Evolutionary conservation across 2,888 invertebrate genomes (phyloP).

Genomic region (Crocallis elinguaria): DNA sequence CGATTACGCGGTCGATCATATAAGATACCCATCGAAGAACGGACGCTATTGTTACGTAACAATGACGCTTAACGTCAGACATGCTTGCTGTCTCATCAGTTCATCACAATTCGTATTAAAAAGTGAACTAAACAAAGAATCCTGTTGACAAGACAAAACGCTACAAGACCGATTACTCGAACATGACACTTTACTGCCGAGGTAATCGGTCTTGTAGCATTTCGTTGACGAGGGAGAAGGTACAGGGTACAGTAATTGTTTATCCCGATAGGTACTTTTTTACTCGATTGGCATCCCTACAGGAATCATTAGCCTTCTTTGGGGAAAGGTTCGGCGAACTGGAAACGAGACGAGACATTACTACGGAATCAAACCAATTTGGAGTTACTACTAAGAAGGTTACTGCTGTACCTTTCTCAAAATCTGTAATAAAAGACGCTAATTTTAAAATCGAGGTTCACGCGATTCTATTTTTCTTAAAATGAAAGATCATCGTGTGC

Average conservation of each 20-base stretch:
- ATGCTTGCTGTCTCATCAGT: too few species aligned
- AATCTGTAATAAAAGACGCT: too few species aligned
- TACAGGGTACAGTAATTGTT: conserved; percentile 36
- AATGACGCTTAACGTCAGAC: too few species aligned
- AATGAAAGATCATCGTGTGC: too few species aligned
- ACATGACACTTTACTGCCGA: neutral
- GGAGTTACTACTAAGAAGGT: neutral
- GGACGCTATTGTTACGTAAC: too few species aligned
- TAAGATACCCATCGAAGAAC: too few species aligned
- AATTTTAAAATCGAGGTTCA: too few species aligned
- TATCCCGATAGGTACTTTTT: conserved; percentile 35
- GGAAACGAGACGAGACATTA: neutral
- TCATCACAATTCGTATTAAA: neutral
- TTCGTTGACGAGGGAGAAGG: conserved; percentile 41
- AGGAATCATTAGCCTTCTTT: conserved; percentile 34
- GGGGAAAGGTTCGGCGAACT: conserved; percentile 8
- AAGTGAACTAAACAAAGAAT: neutral
- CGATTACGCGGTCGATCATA: too few species aligned
- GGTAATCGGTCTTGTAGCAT: too few species aligned
- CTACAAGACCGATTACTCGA: neutral
- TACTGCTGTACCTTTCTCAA: too few species aligned
- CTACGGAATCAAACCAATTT: neutral
- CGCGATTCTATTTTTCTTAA: too few species aligned
- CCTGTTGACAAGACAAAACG: neutral
- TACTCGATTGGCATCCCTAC: conserved; percentile 38